Percentiles rank a stretch among this genome's conserved stretches.
Conservation (phyloP, 2,113 vertebrate genomes). For the Etia nguti region DNA sequence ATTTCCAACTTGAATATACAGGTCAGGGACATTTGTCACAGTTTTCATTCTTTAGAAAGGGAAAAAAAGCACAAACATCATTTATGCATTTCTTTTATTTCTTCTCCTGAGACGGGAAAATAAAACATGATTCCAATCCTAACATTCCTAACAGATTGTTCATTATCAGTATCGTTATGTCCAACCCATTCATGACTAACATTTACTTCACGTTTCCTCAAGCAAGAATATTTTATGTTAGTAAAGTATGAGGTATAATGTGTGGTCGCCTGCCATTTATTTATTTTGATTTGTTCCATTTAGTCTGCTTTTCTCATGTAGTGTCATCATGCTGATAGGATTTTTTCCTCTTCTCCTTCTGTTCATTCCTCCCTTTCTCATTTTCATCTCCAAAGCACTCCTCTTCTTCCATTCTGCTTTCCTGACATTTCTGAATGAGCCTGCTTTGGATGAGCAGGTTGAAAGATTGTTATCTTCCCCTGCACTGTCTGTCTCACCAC, state of each 20-base stretch:
- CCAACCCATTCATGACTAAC: neutral
- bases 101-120: neutral
- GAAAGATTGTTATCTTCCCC: constrained; percentile 24
- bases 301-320: neutral
- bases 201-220: neutral
- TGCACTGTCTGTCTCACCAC: neutral
- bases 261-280: neutral
- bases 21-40: neutral
- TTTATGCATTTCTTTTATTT: neutral
- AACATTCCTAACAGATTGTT: neutral
- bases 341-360: neutral
- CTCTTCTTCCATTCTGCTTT: neutral
- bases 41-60: neutral
- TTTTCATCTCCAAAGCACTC: neutral
- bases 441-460: constrained; percentile 9
- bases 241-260: neutral
- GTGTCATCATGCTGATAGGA: neutral
- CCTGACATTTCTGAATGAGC: constrained; percentile 17
- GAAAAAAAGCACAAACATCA: neutral
- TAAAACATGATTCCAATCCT: neutral
- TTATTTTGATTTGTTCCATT: neutral
- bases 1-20: neutral
- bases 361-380: neutral
- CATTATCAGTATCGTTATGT: neutral
- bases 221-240: neutral